Percentiles rank a stretch among this genome's conserved stretches.
phyloP scores from a whole-genome alignment of 1,140 invertebrate species.

The Ceratina australensis region DNA sequence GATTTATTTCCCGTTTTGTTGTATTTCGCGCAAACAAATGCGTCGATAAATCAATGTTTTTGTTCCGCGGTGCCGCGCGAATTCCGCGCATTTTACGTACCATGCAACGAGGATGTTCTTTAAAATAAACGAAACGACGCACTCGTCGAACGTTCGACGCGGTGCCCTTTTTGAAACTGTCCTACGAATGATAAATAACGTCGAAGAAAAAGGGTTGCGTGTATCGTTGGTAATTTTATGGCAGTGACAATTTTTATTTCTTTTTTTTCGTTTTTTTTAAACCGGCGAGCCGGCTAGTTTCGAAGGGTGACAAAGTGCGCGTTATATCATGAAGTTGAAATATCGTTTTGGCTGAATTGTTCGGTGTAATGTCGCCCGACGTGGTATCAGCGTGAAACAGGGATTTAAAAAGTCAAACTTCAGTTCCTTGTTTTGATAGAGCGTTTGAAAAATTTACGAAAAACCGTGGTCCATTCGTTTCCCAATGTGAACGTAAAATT shows the following conservation, averaged over 20 bases:
- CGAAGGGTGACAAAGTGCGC: conserved; percentile 43
- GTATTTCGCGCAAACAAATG: conserved; percentile 7
- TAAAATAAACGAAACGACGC: conserved; percentile 11
- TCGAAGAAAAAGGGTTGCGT: conserved; percentile 17
- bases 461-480: too few relatives aligned
- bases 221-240: conserved; percentile 26
- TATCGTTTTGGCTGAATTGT: conserved; percentile 37
- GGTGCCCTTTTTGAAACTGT: conserved; percentile 25
- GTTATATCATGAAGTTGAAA: conserved; percentile 34
- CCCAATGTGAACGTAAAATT: too few relatives aligned
- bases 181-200: conserved; percentile 36
- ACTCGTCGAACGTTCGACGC: background rate
- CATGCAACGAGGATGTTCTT: background rate
- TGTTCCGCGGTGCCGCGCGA: background rate
- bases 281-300: conserved; percentile 7
- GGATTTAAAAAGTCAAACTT: background rate
- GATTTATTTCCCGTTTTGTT: conserved; percentile 29
- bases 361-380: conserved; percentile 8
- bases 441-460: background rate
- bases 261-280: conserved; percentile 29
- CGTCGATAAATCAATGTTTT: conserved; percentile 41
- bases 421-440: background rate
- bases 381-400: background rate
- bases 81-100: conserved; percentile 2
- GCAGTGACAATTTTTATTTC: conserved; percentile 36